Evolutionary conservation across 2,113 vertebrate genomes (phyloP).

Genomic region (Rhynchomys soricoides): DNA sequence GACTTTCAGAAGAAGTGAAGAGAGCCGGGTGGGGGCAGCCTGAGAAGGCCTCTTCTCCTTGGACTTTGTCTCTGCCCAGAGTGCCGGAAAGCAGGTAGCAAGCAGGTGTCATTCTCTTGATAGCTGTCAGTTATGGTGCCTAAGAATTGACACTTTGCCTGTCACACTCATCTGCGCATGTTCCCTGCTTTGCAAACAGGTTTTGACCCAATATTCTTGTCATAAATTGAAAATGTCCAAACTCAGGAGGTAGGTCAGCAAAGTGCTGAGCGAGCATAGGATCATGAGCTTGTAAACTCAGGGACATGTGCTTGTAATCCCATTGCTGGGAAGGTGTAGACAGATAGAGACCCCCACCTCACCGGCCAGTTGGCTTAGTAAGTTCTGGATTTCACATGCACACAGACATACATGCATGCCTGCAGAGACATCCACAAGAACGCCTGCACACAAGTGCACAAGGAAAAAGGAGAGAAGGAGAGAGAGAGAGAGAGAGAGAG

Average conservation of each 20-base stretch:
- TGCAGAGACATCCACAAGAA: background rate
- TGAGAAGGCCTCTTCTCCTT: background rate
- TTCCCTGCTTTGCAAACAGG: background rate
- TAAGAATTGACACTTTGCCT: background rate
- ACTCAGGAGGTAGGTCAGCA: too few relatives aligned
- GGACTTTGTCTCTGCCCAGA: background rate
- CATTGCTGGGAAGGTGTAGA: background rate
- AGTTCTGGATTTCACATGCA: background rate
- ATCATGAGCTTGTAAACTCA: background rate
- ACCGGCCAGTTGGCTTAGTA: background rate
- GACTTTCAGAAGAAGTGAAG: background rate
- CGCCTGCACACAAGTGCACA: background rate
- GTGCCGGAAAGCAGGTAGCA: background rate
- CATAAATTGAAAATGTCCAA: background rate
- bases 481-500: background rate
- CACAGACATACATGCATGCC: background rate
- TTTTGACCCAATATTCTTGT: too few relatives aligned
- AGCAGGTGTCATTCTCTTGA: background rate
- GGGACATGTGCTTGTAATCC: background rate
- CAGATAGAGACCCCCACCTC: background rate
- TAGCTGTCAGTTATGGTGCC: background rate
- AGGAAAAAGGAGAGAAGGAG: rapidly evolving
- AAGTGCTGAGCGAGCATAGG: background rate
- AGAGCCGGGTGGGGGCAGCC: background rate
- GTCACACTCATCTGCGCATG: background rate